Evolutionary conservation across 2,888 invertebrate species (phyloP).

Genomic region (Boloria euphrosyne): DNA sequence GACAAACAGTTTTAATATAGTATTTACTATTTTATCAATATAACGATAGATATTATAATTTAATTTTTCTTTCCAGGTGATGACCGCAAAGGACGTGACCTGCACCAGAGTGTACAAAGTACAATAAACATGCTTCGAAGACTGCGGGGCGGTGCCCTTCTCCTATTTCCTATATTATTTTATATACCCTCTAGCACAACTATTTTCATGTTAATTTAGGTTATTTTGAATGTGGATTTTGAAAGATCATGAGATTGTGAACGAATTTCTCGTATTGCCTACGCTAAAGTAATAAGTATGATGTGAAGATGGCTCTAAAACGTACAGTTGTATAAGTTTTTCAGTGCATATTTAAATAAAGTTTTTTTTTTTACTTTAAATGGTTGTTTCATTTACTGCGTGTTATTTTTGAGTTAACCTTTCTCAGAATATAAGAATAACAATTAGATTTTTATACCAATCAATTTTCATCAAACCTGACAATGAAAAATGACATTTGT

Average conservation of each 20-base stretch:
- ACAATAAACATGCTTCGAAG: slow-evolving; percentile 69
- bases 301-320: slow-evolving; percentile 42
- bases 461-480: too few relatives aligned
- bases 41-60: neutral
- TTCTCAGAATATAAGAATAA: too few relatives aligned
- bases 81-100: slow-evolving; percentile 87
- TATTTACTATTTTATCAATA: too few relatives aligned
- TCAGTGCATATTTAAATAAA: slow-evolving; percentile 76
- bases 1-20: too few relatives aligned
- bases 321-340: slow-evolving; percentile 71
- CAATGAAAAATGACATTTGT: too few relatives aligned
- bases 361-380: slow-evolving; percentile 43
- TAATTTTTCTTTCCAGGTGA: slow-evolving; percentile 79
- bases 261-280: slow-evolving; percentile 31
- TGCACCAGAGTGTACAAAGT: slow-evolving; percentile 89
- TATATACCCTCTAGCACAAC: slow-evolving; percentile 61
- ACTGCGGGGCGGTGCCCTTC: slow-evolving; percentile 62
- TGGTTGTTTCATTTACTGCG: slow-evolving; percentile 12
- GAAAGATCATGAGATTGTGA: slow-evolving; percentile 34
- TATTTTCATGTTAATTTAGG: slow-evolving; percentile 64
- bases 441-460: too few relatives aligned
- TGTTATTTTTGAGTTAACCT: neutral
- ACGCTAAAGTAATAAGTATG: slow-evolving; percentile 54
- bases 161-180: slow-evolving; percentile 51
- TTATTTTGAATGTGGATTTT: slow-evolving; percentile 43